These are phyloP conservation scores for Holotrichia oblita DNA, from an alignment of 1,140 invertebrate species.

Conservation along the genomic window DNA sequence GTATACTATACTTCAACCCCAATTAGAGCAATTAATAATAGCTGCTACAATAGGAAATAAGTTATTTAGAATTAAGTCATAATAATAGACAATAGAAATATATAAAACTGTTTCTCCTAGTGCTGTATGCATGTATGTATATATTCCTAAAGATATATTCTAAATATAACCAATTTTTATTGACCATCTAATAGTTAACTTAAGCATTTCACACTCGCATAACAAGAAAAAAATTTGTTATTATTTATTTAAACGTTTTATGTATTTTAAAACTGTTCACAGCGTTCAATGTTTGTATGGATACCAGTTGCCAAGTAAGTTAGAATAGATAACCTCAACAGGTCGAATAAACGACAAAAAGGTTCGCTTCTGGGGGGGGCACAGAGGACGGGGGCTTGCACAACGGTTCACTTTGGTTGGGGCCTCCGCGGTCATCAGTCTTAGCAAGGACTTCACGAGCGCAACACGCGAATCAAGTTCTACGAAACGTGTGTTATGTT, in stretches of 20 bases:
- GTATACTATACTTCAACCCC: background rate
- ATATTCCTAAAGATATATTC: background rate
- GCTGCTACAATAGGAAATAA: background rate
- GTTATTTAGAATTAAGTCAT: background rate
- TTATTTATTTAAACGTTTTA: constrained; percentile 9
- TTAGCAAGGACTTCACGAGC: constrained; percentile 55
- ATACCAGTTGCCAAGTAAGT: constrained; percentile 49
- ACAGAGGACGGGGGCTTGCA: constrained; percentile 46
- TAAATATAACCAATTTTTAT: background rate
- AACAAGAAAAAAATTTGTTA: constrained; percentile 12
- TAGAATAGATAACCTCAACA: constrained; percentile 57
- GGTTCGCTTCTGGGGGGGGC: constrained; percentile 44
- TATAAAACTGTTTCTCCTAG: no score
- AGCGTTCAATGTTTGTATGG: constrained; percentile 16
- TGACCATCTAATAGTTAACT: background rate
- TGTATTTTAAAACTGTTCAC: constrained; percentile 20
- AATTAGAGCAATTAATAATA: background rate
- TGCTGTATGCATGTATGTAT: no score
- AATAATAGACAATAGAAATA: background rate
- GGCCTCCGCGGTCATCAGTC: constrained; percentile 53
- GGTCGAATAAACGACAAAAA: constrained; percentile 50
- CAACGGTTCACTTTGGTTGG: constrained; percentile 57
- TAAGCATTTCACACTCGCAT: background rate
- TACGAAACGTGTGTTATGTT: background rate
- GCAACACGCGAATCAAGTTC: constrained; percentile 45